Conservation (phyloP, 2,113 vertebrate species). For the Microtus richardsoni region DNA sequence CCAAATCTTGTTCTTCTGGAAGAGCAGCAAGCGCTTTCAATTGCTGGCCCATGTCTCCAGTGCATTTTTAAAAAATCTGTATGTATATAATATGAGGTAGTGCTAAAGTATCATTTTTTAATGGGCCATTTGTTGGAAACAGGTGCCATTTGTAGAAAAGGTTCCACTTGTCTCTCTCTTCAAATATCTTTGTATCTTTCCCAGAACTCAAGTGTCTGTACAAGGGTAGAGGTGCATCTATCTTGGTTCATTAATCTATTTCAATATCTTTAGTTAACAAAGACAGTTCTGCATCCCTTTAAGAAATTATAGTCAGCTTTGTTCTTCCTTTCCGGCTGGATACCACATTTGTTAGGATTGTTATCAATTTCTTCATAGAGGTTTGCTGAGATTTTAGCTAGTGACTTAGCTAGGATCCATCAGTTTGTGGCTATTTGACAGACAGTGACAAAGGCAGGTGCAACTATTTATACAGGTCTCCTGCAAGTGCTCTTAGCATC, state of each 20-base stretch:
- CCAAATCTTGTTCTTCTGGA: background rate
- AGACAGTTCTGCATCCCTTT: background rate
- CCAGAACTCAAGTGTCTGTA: conserved; percentile 6
- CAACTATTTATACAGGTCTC: background rate
- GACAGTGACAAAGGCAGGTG: background rate
- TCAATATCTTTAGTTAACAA: conserved; percentile 2
- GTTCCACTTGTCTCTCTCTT: background rate
- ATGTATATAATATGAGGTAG: background rate
- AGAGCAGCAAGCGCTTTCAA: background rate
- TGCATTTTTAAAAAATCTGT: background rate
- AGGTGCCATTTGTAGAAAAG: background rate
- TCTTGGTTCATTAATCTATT: background rate
- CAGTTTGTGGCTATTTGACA: background rate
- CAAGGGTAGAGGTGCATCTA: background rate
- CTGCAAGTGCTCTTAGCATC: background rate
- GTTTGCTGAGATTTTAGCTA: background rate
- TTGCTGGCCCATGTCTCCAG: background rate
- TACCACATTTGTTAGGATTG: background rate
- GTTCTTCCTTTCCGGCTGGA: background rate
- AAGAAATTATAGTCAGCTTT: background rate
- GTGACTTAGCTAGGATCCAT: background rate
- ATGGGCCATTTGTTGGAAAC: conserved; percentile 25
- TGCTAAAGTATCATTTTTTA: background rate
- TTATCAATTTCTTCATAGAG: background rate
- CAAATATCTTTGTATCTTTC: background rate